phyloP scores from a whole-genome alignment of 2,113 vertebrate species.

The Pluvianellus socialis region DNA sequence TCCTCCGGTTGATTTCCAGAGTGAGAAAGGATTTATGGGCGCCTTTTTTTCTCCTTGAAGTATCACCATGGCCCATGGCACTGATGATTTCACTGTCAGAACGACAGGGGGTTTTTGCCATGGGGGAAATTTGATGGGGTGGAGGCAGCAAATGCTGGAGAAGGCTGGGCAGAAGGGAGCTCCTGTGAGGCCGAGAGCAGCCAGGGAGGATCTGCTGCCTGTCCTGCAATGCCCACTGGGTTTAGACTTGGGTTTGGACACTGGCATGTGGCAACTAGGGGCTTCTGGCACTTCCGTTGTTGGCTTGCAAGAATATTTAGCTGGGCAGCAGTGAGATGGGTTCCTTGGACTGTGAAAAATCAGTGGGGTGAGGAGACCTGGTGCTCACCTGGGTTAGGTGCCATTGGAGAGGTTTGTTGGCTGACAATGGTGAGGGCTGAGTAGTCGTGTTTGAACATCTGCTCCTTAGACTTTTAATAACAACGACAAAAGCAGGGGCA shows the following conservation, averaged over 20 bases:
- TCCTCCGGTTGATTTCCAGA: neutral
- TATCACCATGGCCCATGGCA: neutral
- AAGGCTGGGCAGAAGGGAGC: neutral
- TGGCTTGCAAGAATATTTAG: neutral
- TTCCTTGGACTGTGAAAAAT: neutral
- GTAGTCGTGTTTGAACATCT: neutral
- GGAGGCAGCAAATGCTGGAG: neutral
- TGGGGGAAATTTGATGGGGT: accelerated
- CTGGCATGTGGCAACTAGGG: neutral
- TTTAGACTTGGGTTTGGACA: neutral
- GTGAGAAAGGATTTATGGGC: neutral
- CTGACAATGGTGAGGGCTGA: neutral
- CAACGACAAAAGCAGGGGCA: neutral
- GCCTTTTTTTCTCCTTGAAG: constrained; percentile 11
- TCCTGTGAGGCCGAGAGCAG: neutral
- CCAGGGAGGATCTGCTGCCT: neutral
- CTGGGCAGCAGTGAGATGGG: neutral
- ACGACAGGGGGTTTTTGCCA: neutral
- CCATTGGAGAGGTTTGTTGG: neutral
- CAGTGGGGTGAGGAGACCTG: neutral
- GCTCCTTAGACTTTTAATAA: neutral
- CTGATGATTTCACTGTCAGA: neutral
- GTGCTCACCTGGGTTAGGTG: neutral
- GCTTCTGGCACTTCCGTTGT: neutral
- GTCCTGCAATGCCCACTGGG: neutral